phyloP scores from a whole-genome alignment of 1,140 invertebrate genomes.

The Aphis gossypii region DNA sequence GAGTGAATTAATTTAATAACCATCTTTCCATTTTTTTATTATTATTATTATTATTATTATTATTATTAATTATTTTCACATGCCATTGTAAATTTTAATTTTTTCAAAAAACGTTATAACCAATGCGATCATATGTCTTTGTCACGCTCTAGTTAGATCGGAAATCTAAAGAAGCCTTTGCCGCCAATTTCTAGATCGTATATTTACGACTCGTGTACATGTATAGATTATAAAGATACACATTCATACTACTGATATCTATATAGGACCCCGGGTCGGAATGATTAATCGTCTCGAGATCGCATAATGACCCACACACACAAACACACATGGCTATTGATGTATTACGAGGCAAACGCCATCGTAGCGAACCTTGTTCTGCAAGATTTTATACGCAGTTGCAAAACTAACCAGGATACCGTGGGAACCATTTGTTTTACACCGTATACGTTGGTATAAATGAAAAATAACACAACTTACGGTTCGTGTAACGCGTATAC shows the following conservation, averaged over 20 bases:
- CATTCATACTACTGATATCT: background rate
- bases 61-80: background rate
- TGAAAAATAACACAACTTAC: background rate
- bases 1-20: background rate
- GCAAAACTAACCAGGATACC: conserved; percentile 46
- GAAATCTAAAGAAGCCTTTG: conserved; percentile 32
- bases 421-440: conserved; percentile 50
- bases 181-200: conserved; percentile 15
- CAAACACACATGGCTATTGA: background rate
- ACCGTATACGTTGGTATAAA: background rate
- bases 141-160: conserved; percentile 43
- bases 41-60: no score
- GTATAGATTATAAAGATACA: background rate
- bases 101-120: background rate
- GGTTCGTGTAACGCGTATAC: background rate
- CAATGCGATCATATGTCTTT: background rate
- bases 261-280: conserved; percentile 27
- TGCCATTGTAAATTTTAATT: background rate
- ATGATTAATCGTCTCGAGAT: conserved; percentile 45
- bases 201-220: background rate
- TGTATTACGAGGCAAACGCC: conserved; percentile 37
- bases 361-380: conserved; percentile 39
- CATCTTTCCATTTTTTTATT: background rate
- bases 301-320: conserved; percentile 41
- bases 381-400: conserved; percentile 46